Percentiles rank a stretch among this genome's conserved stretches.
phyloP scores from a whole-genome alignment of 2,888 invertebrate genomes.

The Phortica okadai region DNA sequence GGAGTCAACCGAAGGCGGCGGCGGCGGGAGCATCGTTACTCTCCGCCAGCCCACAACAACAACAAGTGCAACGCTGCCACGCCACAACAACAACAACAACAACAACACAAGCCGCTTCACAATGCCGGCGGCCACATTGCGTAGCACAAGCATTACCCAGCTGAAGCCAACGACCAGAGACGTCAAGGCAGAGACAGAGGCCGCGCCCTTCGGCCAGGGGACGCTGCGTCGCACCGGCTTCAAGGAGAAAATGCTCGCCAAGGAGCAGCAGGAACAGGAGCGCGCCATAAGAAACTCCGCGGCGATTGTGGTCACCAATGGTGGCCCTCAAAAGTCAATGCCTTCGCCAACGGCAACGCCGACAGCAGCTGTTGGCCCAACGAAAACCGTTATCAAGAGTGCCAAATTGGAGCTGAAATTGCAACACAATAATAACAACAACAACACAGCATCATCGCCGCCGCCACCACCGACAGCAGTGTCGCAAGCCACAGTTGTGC shows the following conservation, averaged over 20 bases:
- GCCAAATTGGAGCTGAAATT: constrained; percentile 64
- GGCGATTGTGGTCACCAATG: constrained; percentile 28
- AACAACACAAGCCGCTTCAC: constrained; percentile 50
- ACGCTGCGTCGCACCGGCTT: constrained; percentile 77
- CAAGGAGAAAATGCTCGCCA: constrained; percentile 74
- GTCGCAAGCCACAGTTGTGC: constrained; percentile 27
- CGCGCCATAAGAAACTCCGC: constrained; percentile 41
- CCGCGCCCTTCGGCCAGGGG: constrained; percentile 76
- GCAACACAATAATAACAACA: constrained; percentile 42
- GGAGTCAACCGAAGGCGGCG: background rate
- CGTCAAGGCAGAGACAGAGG: constrained; percentile 42
- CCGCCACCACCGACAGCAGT: constrained; percentile 9
- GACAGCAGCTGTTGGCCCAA: constrained; percentile 25
- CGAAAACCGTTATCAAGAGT: constrained; percentile 52
- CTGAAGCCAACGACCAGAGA: constrained; percentile 1
- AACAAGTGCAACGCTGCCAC: constrained; percentile 54
- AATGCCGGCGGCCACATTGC: constrained; percentile 48
- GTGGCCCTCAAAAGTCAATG: background rate
- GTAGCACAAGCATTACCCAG: constrained; percentile 44
- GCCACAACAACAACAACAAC: constrained; percentile 55
- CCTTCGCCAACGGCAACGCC: background rate
- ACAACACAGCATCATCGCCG: constrained; percentile 25
- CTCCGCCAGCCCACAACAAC: background rate
- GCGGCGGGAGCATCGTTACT: background rate
- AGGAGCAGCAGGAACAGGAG: constrained; percentile 58